Evolutionary conservation across 2,113 vertebrate species (phyloP), one percentile per base, ranked within the genome.

Genomic region (Apteryx mantelli): DNA sequence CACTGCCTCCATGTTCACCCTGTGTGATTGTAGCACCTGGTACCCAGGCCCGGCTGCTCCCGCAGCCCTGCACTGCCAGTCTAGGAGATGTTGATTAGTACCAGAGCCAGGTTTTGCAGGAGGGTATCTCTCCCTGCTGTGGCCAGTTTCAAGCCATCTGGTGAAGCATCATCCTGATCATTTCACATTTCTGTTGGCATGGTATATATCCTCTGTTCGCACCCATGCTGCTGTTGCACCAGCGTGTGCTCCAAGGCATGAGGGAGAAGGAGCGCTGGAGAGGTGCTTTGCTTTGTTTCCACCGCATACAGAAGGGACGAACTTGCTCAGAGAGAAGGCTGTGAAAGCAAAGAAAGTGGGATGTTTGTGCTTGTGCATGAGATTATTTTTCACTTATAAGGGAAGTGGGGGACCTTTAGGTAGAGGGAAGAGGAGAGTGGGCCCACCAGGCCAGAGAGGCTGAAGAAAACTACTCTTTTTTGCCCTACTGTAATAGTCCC

Each of bases 191-290:
- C 24, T 80, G 15, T 82, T 95, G 70, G 53, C 15, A 24, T 42
- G 34, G 82, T 66, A 69, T 6, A 5, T 36, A 70, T 40, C 26
- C 53, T 25, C n/a, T 84, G 8, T 85, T 82, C 61, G 13, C 11
- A 28, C 22, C 21, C 11, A 38, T 19, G 11, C 26, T 40, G 50
- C 50, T 86, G 30, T 58, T 75, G 52, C 21, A 70, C 24, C 15
- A 34, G 6, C 50, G 38, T 36, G 28, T 26, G 25, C 56, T 75
- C 78, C 44, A 78, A 50, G 36, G 46, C 0, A 0, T 5, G 15
- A 80, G 53, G 17, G 11, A 30, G 24, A 38, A 66, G 46, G 19
- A 34, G 38, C 50, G 13, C 18, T 63, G 44, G 24, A 26, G 65
- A 84, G 26, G 24, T 74, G 18, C 38, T 8, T 38, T 85, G n/a